A percentile compares a stretch with the other conserved stretches of the same genome.
These are phyloP conservation scores for Amyelois transitella DNA, from an alignment of 1,140 invertebrate species.

Conservation along the genomic window DNA sequence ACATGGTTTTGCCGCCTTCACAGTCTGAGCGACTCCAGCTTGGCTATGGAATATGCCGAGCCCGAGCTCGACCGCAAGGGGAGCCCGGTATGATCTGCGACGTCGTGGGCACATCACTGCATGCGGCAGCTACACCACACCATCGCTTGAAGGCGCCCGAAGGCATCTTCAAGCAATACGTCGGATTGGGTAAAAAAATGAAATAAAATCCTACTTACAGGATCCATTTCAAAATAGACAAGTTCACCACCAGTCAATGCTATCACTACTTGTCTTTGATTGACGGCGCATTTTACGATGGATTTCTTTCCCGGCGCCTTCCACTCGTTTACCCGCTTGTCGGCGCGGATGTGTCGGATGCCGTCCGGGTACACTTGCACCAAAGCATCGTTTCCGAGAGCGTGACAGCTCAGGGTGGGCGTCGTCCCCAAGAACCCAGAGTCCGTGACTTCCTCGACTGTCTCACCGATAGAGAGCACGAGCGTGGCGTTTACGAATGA, in stretches of 20 bases:
- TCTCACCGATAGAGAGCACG: constrained; percentile 99
- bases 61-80: constrained; percentile 50
- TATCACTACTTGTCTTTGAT: constrained; percentile 98
- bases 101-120: constrained; percentile 63
- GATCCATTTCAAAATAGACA: constrained; percentile 99
- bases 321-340: constrained; percentile 99
- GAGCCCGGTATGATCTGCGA: constrained; percentile 54
- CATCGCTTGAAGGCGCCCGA: constrained; percentile 37
- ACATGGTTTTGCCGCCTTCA: constrained; percentile 73
- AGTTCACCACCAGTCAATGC: constrained; percentile 97
- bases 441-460: constrained; percentile 99
- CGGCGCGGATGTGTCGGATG: constrained; percentile 97
- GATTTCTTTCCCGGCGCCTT: constrained; percentile 97
- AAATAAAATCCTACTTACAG: constrained; percentile 79
- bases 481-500: constrained; percentile 99
- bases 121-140: constrained; percentile 62
- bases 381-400: constrained; percentile 97
- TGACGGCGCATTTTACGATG: constrained; percentile 98
- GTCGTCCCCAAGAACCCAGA: constrained; percentile 99
- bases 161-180: constrained; percentile 45
- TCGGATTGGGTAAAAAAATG: constrained; percentile 25
- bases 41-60: constrained; percentile 72
- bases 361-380: constrained; percentile 99
- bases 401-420: constrained; percentile 96
- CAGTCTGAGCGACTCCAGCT: constrained; percentile 60